phyloP scores from a whole-genome alignment of 2,113 vertebrate genomes.

The Vireo altiloquus region DNA sequence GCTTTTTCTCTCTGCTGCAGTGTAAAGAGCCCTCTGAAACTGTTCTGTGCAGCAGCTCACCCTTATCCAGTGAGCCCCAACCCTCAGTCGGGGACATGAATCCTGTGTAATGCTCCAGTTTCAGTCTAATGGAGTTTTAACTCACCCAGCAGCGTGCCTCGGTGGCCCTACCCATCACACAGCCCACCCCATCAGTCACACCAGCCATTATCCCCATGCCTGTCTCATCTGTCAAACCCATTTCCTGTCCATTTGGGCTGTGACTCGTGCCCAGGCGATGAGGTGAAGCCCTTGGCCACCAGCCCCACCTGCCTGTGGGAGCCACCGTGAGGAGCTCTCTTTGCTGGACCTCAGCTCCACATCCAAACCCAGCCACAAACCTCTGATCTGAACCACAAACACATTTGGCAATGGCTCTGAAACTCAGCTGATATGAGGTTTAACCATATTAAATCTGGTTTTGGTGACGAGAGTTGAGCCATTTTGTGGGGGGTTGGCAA shows the following conservation, averaged over 20 bases:
- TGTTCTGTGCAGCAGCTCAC: neutral
- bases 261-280: rapidly evolving
- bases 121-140: neutral
- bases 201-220: neutral
- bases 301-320: neutral
- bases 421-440: neutral
- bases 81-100: neutral
- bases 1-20: neutral
- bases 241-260: neutral
- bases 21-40: neutral
- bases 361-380: neutral
- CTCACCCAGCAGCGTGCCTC: neutral
- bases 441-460: neutral
- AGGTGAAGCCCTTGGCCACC: neutral
- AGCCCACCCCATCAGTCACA: neutral
- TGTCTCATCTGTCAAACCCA: neutral
- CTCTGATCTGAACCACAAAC: neutral
- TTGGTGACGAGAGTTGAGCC: neutral
- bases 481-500: neutral
- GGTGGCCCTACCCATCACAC: rapidly evolving
- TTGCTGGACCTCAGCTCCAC: neutral
- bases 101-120: neutral
- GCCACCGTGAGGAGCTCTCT: neutral
- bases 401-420: neutral
- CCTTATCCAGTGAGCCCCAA: neutral